Base-by-base conservation (phyloP, 2,113 vertebrate genomes). In the Coturnix japonica region DNA sequence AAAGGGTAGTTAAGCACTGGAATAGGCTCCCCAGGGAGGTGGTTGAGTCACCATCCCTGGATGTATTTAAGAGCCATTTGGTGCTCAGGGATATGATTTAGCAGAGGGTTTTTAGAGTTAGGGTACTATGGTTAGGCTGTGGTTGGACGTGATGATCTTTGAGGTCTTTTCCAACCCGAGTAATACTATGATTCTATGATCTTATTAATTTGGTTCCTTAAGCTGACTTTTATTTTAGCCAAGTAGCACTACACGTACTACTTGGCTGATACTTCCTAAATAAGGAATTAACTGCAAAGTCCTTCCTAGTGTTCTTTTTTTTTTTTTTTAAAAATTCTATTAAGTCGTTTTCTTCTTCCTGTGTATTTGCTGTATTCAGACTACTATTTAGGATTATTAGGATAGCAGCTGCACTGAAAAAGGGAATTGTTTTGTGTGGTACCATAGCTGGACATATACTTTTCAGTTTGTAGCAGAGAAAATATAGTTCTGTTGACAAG, bases 191-290 rank as follows among this genome's bases (percentile, higher is more conserved):
- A 37, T 37, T 37, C 37, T 8, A 37, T 37, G 37, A 86, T 14
- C 8, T 85, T 91, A 77, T 87, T 96, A 90, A 70, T 30, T 69
- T 81, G 61, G 43, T 49, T 64, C 59, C 39, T 72, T 90, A 83
- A 90, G 30, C 31, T 51, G 74, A 41, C 39, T 41, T 41, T 92
- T 37, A 81, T 86, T 92, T 87, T 63, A 85, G 21, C 54, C 54
- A 57, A 57, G 54, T n/a, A 30, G 54, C n/a, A 35, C 19, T 67
- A 35, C 19, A 71, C 21, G 12, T 79, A 69, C 26, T 70, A 39
- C 37, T 89, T 65, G 44, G 3, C 49, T 93, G 51, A 10, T 73
- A 30, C 14, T 39, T 92, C 30, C 81, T 88, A 46, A 88, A 49
- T 15, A 88, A 60, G 37, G 87, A 73, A 77, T 73, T 54, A 73